Percentiles rank a stretch among this genome's conserved stretches.
These are phyloP conservation scores for Suillia variegata DNA, from an alignment of 2,888 invertebrate genomes.

Conservation along the genomic window DNA sequence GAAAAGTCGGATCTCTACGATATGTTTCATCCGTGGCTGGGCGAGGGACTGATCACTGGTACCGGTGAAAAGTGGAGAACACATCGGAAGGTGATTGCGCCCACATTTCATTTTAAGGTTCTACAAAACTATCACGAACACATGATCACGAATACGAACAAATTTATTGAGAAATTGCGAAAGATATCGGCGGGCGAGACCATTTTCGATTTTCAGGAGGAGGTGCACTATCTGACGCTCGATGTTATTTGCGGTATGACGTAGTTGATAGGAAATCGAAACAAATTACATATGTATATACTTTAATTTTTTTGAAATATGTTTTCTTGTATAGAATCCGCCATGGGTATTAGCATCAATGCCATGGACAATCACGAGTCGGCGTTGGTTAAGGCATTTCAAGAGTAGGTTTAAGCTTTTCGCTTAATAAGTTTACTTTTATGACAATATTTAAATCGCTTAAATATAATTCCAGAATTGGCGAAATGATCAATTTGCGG, in stretches of 20 bases:
- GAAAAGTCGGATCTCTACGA: conserved; percentile 61
- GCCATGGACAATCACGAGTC: conserved; percentile 62
- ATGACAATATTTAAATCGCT: too few species aligned
- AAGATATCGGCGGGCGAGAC: conserved; percentile 39
- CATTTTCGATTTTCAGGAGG: conserved; percentile 63
- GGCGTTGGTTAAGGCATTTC: conserved; percentile 64
- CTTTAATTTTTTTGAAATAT: background rate
- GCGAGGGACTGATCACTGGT: conserved; percentile 61
- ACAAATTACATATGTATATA: background rate
- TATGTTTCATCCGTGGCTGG: conserved; percentile 62
- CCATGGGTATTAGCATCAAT: conserved; percentile 68
- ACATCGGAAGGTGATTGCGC: conserved; percentile 64
- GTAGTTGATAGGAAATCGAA: too few species aligned
- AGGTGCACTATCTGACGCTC: conserved; percentile 62
- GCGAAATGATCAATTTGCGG: conserved; percentile 47
- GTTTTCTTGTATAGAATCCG: conserved; percentile 66
- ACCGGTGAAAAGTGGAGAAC: conserved; percentile 46
- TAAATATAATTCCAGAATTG: conserved; percentile 52
- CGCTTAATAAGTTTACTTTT: too few species aligned
- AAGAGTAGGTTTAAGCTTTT: conserved; percentile 53
- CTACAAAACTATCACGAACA: conserved; percentile 62
- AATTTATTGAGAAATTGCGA: conserved; percentile 58
- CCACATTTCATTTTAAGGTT: conserved; percentile 64
- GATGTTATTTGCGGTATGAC: conserved; percentile 63
- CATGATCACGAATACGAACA: conserved; percentile 62